Percentiles rank a stretch among this genome's conserved stretches.
Evolutionary conservation across 2,888 invertebrate genomes (phyloP).

Genomic region (Drosophila paranaensis): DNA sequence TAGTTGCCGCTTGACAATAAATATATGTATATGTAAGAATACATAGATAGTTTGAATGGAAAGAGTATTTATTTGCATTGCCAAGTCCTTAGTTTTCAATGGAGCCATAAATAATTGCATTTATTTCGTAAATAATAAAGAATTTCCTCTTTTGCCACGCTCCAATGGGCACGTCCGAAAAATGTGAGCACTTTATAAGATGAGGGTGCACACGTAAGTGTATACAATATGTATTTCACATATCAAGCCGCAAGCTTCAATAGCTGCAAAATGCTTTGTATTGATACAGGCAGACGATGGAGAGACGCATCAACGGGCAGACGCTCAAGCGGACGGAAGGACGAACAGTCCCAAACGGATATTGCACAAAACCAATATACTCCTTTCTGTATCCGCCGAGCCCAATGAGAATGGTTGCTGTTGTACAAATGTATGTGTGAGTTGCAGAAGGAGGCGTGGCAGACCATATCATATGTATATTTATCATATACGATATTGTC

Average conservation of each 20-base stretch:
- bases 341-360: neutral
- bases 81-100: neutral
- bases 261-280: too few relatives aligned
- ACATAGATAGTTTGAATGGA: too few relatives aligned
- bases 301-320: neutral
- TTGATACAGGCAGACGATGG: neutral
- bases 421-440: too few relatives aligned
- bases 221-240: neutral
- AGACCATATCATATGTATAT: too few relatives aligned
- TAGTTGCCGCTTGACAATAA: too few relatives aligned
- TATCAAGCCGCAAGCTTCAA: too few relatives aligned
- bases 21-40: too few relatives aligned
- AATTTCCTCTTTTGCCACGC: conserved; percentile 1
- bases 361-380: too few relatives aligned
- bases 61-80: neutral
- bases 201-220: neutral
- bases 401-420: too few relatives aligned
- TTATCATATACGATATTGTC: too few relatives aligned
- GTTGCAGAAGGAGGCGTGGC: too few relatives aligned
- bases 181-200: conserved; percentile 2
- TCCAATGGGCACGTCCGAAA: neutral
- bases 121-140: neutral
- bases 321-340: neutral
- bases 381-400: too few relatives aligned
- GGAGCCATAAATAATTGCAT: neutral